These are phyloP conservation scores for Mythimna impura DNA, from an alignment of 2,888 invertebrate genomes.

Conservation along the genomic window DNA sequence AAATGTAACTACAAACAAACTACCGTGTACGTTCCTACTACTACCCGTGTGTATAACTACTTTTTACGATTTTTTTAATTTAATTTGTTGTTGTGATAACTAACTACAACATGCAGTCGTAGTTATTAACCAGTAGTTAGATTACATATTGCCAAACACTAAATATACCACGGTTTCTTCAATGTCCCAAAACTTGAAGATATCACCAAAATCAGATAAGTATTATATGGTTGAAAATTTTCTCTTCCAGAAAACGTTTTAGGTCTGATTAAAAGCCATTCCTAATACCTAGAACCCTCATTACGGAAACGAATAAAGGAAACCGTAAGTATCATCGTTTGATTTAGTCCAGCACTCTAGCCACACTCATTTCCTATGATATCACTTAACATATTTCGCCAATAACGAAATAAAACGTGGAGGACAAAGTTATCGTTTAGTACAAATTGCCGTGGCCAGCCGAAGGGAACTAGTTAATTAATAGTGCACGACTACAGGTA, in stretches of 20 bases:
- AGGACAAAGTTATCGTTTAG: constrained; percentile 30
- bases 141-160: too few species aligned
- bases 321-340: neutral
- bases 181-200: too few species aligned
- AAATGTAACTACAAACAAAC: too few species aligned
- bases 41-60: too few species aligned
- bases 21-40: too few species aligned
- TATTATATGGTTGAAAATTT: neutral
- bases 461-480: constrained; percentile 57
- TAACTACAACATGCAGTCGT: too few species aligned
- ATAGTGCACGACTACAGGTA: constrained; percentile 53
- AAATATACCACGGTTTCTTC: too few species aligned
- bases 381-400: constrained; percentile 21
- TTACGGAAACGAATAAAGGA: neutral
- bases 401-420: constrained; percentile 20
- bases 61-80: too few species aligned
- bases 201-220: neutral
- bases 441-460: constrained; percentile 41
- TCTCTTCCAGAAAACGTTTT: neutral
- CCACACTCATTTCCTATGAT: constrained; percentile 6
- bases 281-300: neutral
- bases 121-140: too few species aligned
- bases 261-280: neutral
- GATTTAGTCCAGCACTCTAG: neutral
- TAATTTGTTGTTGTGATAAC: too few species aligned